Percentiles rank a stretch among this genome's conserved stretches.
These are phyloP conservation scores for Drosophila rhopaloa DNA, from an alignment of 1,140 invertebrate genomes.

Conservation along the genomic window DNA sequence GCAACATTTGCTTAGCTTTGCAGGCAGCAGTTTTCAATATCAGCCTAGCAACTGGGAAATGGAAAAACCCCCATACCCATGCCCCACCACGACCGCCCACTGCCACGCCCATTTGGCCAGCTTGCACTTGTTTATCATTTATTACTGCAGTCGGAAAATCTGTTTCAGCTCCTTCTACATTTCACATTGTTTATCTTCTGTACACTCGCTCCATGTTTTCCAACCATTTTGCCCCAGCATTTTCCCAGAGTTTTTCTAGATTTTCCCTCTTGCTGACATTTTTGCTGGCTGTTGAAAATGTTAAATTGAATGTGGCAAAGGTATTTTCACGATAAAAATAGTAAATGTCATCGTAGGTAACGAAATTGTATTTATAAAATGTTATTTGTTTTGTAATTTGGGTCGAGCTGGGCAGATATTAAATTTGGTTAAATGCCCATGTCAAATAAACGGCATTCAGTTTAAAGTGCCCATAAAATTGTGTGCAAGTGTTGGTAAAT, in stretches of 20 bases:
- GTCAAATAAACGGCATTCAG: not conserved
- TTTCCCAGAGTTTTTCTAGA: slow-evolving; percentile 32
- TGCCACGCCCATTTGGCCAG: slow-evolving; percentile 51
- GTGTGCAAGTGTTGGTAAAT: not conserved
- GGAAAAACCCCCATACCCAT: not conserved
- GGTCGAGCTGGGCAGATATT: slow-evolving; percentile 2
- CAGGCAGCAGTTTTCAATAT: slow-evolving; percentile 60
- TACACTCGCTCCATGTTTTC: slow-evolving; percentile 3
- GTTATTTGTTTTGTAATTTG: slow-evolving; percentile 12
- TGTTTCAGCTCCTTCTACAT: slow-evolving; percentile 46
- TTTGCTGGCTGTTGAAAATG: slow-evolving; percentile 35
- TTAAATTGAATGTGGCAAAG: slow-evolving; percentile 36
- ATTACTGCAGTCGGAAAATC: slow-evolving; percentile 73
- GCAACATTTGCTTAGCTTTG: slow-evolving; percentile 41
- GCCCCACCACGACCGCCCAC: not conserved
- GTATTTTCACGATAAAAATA: slow-evolving; percentile 53
- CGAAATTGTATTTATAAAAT: slow-evolving; percentile 39
- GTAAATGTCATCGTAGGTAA: slow-evolving; percentile 38
- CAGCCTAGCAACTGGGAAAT: slow-evolving; percentile 36
- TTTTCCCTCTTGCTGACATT: slow-evolving; percentile 33
- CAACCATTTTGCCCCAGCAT: slow-evolving; percentile 8
- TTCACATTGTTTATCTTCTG: slow-evolving; percentile 48
- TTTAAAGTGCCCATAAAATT: not conserved
- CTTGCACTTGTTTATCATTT: slow-evolving; percentile 78
- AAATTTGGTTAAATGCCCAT: not conserved